Conservation (phyloP, 2,113 vertebrate genomes). For the Delphinapterus leucas region DNA sequence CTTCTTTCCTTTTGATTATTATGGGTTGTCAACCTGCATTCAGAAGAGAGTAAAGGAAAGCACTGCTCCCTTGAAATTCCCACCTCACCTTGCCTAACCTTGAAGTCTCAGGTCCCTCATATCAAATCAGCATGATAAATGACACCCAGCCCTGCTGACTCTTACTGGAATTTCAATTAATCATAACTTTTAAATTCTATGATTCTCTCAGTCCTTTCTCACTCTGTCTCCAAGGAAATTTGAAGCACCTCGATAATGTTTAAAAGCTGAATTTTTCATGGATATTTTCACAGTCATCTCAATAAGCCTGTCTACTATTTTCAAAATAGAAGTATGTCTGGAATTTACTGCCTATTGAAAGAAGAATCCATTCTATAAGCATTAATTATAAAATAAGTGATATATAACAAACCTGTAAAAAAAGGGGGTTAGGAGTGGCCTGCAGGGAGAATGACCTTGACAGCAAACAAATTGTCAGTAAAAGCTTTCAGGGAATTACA, state of each 20-base stretch:
- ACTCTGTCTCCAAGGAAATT: conserved; percentile 27
- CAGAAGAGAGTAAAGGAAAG: conserved; percentile 46
- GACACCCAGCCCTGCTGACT: conserved; percentile 51
- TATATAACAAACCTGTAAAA: neutral
- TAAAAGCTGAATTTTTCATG: conserved; percentile 51
- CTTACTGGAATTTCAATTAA: conserved; percentile 70
- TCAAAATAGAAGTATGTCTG: neutral
- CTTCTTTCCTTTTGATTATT: conserved; percentile 18
- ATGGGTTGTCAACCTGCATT: conserved; percentile 36
- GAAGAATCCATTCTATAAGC: conserved; percentile 39
- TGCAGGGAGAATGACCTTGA: neutral
- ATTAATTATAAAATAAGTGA: conserved; percentile 50
- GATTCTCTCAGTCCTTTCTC: conserved; percentile 12
- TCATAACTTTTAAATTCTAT: conserved; percentile 52
- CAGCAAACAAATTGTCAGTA: neutral
- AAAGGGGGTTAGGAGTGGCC: neutral
- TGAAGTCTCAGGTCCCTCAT: conserved; percentile 57
- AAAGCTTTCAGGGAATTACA: neutral
- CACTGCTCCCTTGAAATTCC: conserved; percentile 41
- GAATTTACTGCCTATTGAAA: conserved; percentile 39
- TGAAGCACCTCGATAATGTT: neutral
- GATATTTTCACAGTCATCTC: conserved; percentile 44
- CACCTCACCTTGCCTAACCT: conserved; percentile 68
- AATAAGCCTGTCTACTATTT: neutral
- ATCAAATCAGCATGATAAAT: conserved; percentile 68